These are phyloP conservation scores for Dasyornis broadbenti DNA, from an alignment of 2,113 vertebrate species.

Conservation along the genomic window DNA sequence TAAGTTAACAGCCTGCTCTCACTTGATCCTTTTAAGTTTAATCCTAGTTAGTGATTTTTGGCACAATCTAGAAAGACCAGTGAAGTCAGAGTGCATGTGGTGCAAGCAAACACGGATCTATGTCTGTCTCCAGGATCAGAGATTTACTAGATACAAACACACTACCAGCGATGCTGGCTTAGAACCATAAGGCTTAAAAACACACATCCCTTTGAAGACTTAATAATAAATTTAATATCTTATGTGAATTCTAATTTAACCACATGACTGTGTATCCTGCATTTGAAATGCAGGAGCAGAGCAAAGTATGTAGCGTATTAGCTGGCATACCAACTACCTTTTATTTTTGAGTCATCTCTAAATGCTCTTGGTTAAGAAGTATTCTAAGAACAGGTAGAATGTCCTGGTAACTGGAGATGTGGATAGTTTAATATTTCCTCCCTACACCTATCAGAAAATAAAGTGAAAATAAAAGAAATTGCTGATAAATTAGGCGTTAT, in stretches of 20 bases:
- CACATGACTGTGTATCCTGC: fast-evolving
- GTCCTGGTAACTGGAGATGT: background rate
- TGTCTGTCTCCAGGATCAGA: background rate
- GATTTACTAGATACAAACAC: background rate
- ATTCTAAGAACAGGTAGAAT: background rate
- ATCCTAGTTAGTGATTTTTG: background rate
- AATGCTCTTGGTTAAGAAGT: background rate
- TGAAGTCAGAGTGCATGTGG: background rate
- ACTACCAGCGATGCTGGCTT: fast-evolving
- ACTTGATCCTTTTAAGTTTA: background rate
- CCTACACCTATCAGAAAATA: background rate
- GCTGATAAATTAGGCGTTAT: background rate
- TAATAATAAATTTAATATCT: background rate
- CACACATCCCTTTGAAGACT: background rate
- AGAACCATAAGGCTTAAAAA: background rate
- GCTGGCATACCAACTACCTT: background rate
- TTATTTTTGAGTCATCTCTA: background rate
- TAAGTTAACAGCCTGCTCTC: background rate
- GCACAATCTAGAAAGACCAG: background rate
- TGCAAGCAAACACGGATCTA: background rate
- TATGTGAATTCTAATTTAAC: background rate
- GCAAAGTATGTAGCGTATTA: background rate
- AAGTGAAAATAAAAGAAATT: background rate
- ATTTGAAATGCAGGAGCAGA: background rate
- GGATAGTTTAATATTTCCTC: background rate